Conservation (phyloP, 2,113 vertebrate species). For the Paracanthobrama guichenoti region DNA sequence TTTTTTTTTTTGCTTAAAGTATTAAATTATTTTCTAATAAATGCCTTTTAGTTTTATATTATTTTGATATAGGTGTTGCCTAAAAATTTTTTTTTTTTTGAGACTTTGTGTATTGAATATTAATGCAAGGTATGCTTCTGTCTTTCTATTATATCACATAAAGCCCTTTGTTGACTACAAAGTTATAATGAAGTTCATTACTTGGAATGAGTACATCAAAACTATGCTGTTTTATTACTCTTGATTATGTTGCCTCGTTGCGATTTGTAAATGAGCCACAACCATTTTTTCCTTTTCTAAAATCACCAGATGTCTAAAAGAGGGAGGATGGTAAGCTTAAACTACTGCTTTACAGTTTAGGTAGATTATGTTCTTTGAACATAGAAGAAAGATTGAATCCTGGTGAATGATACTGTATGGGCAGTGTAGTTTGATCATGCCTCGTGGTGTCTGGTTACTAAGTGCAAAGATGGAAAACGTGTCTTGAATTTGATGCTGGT, state of each 20-base stretch:
- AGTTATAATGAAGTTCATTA: slow-evolving; percentile 2
- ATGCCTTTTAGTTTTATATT: neutral
- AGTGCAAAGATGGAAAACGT: neutral
- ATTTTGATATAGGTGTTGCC: neutral
- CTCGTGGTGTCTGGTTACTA: neutral
- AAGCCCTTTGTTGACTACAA: neutral
- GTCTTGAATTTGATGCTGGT: neutral
- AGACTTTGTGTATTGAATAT: neutral
- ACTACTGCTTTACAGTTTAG: neutral
- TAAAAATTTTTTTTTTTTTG: neutral
- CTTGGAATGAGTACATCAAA: neutral
- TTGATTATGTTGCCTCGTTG: neutral
- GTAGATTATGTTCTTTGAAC: neutral
- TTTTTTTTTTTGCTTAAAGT: too few relatives aligned
- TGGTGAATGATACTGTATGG: neutral
- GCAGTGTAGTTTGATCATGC: neutral
- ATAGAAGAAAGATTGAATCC: slow-evolving; percentile 12
- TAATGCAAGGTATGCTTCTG: neutral
- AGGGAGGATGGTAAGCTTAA: neutral
- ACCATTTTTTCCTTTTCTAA: neutral
- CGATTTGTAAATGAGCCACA: neutral
- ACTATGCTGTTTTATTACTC: slow-evolving; percentile 1
- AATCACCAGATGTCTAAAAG: neutral
- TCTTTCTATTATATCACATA: neutral
- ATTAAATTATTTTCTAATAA: neutral